Evolutionary conservation across 2,888 invertebrate genomes (phyloP), one percentile per base, ranked within the genome.

Genomic region (Meta bourneti): DNA sequence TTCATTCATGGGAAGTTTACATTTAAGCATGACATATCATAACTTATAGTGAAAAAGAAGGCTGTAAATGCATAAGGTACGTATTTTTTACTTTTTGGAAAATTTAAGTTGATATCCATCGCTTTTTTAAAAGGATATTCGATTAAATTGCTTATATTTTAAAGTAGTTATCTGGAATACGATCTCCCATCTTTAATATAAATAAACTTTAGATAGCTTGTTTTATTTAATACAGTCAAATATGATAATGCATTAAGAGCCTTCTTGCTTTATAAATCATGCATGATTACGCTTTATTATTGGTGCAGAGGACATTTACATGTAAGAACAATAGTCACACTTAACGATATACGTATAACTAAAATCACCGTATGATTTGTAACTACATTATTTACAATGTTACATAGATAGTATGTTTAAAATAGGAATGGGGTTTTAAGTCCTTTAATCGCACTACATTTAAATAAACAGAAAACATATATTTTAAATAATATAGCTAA

Each of bases 311-410:
- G 87, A 87, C 91, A 91, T 74, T 72, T 87, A 91, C 87, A 87
- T 91, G 72, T 82, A 88, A 91, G 74, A 91, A 91, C 87, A 91
- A 88, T 74, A 84, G 49, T 74, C 77, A 86, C 91, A 91, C 78
- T 72, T 86, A 91, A 91, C 91, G 87, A 83, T 87, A 83, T 83
- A 91, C 72, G 78, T 88, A 91, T 91, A 91, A 91, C 91, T 91
- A 91, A 91, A 91, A 83, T 88, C 87, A 91, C 87, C 91, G 34
- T 78, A n/a, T 75, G 77, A 19, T 87, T 87, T 77, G 78, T 87
- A 84, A 87, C 91, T 91, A 91, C 91, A 91, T 19, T 91, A 87
- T 91, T 83, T 91, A 91, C 91, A 91, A 82, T 61, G 69, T 80
- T 90, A 91, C 87, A 83, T 20, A 78, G 19, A 83, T 87, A 51